Base-by-base conservation (phyloP, 2,888 invertebrate species). In the Sphaeridia pumilis region DNA sequence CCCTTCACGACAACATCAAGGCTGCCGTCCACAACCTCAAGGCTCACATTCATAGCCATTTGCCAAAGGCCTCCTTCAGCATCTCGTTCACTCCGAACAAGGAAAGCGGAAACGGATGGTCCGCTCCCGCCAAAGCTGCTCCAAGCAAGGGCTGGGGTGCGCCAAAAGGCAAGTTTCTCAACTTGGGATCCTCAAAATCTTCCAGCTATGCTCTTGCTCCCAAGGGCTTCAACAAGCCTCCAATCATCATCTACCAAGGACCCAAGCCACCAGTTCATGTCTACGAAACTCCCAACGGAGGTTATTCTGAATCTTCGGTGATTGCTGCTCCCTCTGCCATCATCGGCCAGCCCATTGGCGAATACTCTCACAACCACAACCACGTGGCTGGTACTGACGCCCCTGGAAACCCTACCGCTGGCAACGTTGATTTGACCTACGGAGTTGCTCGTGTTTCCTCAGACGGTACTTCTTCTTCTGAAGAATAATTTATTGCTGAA, bases 201-300 rank as follows among this genome's bases (percentile, higher is more conserved):
- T 17, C 25, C 4, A 45, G 20, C 20, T 52, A 52, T 22, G 35
- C 47, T 2, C 64, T 67, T 27, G 67, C 68, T 10, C 67, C 68
- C 4, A 66, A 66, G 41, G 66, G 65, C 21, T 65, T 64, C 60
- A 61, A 66, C 52, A 68, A 68, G 54, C 67, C 68, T n/a, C 69
- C 69, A 28, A 69, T 70, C 45, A 69, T 70, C 45, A 69, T 70
- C 55, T 70, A 70, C 59, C 69, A 70, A 54, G 55, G 55, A 22
- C 66, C 69, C 36, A 59, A 67, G 42, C 70, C 69, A 24, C 70
- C 70, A 25, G 67, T 70, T 3, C 68, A 69, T 51, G 70, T 70
- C 3, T 70, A 68, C 59, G 65, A 70, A 49, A 64, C 67, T 34
- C 66, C 67, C 1, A 54, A 45, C 14, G 56, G 50, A 7, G 59